Conservation (phyloP, 2,797 vertebrate genomes). For the Emydoidea blandingii region DNA sequence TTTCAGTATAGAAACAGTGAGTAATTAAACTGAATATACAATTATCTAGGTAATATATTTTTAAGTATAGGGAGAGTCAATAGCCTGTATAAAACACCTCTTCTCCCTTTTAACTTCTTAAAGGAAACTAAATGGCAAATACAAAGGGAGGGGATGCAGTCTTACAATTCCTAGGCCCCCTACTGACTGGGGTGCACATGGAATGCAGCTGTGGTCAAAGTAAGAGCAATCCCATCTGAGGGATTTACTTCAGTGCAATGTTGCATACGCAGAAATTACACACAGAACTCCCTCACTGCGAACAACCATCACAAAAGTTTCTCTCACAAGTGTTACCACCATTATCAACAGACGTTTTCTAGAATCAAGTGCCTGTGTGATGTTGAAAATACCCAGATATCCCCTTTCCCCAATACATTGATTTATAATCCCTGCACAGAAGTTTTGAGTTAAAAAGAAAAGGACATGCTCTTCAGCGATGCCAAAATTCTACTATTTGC, state of each 20-base stretch:
- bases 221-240: neutral
- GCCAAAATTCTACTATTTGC: neutral
- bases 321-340: neutral
- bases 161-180: neutral
- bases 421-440: neutral
- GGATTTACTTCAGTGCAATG: constrained; percentile 50
- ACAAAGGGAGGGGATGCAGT: neutral
- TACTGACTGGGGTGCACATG: accelerated
- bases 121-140: constrained; percentile 78
- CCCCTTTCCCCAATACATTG: neutral
- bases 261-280: constrained; percentile 44
- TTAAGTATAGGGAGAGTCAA: constrained; percentile 81
- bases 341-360: accelerated
- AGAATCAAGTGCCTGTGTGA: neutral
- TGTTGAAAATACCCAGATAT: neutral
- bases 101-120: constrained; percentile 80
- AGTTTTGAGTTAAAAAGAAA: neutral
- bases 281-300: constrained; percentile 23
- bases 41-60: constrained; percentile 61
- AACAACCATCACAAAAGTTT: neutral
- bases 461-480: neutral
- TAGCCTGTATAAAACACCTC: constrained; percentile 79
- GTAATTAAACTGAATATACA: constrained; percentile 81
- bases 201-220: neutral
- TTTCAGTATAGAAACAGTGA: constrained; percentile 86